A percentile compares a stretch with the other conserved stretches of the same genome.
Evolutionary conservation across 1,140 invertebrate genomes (phyloP).

Genomic region (Conopomorpha cramerella): DNA sequence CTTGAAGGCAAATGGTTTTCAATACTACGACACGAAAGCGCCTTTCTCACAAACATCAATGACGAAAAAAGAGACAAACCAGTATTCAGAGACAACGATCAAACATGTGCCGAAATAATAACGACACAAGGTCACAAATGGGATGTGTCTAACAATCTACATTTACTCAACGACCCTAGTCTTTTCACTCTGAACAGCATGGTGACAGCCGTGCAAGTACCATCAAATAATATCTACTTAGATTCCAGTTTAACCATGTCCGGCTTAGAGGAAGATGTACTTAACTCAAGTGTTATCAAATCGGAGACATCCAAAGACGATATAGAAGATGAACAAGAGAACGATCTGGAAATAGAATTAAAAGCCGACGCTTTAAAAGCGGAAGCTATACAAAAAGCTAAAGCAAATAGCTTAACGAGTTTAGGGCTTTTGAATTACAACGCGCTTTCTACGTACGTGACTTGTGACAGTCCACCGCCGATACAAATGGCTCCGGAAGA

Average conservation of each 20-base stretch:
- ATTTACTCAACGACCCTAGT: constrained; percentile 60
- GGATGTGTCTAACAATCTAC: constrained; percentile 64
- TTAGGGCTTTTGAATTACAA: constrained; percentile 47
- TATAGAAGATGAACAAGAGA: constrained; percentile 30
- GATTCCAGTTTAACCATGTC: constrained; percentile 63
- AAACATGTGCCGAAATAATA: constrained; percentile 51
- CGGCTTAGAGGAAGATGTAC: constrained; percentile 59
- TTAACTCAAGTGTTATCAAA: constrained; percentile 48
- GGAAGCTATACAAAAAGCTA: constrained; percentile 27
- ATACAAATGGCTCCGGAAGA: constrained; percentile 78
- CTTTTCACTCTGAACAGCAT: constrained; percentile 60
- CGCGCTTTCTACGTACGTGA: constrained; percentile 65
- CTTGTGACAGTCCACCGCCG: constrained; percentile 76
- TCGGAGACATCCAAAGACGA: constrained; percentile 11
- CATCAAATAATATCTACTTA: constrained; percentile 33
- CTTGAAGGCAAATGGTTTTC: constrained; percentile 64
- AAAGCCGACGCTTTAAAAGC: constrained; percentile 34
- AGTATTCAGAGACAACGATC: constrained; percentile 38
- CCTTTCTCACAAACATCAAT: constrained; percentile 34
- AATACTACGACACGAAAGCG: constrained; percentile 49
- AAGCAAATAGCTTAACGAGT: constrained; percentile 29
- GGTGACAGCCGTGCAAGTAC: constrained; percentile 43
- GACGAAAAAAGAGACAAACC: constrained; percentile 22
- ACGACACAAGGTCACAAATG: constrained; percentile 63
- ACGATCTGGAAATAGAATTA: constrained; percentile 42